These are phyloP conservation scores for Metellina segmentata DNA, from an alignment of 2,888 invertebrate genomes.

Conservation along the genomic window DNA sequence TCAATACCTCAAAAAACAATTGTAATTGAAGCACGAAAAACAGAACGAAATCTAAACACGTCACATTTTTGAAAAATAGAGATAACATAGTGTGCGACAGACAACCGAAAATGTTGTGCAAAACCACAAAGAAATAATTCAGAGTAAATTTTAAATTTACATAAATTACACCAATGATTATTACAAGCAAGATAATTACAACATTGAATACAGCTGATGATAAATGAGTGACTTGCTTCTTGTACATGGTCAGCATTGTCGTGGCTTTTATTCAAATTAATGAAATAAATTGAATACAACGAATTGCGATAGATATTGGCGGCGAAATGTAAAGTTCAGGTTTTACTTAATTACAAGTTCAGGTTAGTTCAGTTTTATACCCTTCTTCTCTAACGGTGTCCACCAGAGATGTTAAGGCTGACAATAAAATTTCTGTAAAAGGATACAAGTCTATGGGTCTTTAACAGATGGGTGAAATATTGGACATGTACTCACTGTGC, in stretches of 20 bases:
- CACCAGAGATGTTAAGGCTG: no score
- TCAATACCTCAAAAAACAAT: conserved; percentile 11
- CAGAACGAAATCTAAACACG: conserved; percentile 26
- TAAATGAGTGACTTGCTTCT: neutral
- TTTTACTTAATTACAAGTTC: no score
- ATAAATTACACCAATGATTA: neutral
- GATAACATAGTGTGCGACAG: conserved; percentile 6
- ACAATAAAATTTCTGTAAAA: no score
- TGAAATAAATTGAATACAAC: no score
- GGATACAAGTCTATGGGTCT: no score
- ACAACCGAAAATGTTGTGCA: neutral
- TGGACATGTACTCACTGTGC: no score
- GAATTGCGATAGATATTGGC: no score
- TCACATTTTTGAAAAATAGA: conserved; percentile 11
- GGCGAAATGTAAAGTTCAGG: no score
- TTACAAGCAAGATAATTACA: neutral
- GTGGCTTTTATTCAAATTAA: neutral
- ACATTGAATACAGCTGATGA: neutral
- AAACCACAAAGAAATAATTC: neutral
- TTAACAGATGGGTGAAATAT: no score
- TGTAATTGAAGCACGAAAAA: conserved; percentile 15
- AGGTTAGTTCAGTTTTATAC: no score
- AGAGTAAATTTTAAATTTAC: neutral
- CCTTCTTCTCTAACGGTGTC: no score
- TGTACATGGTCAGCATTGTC: neutral